A percentile compares a stretch with the other conserved stretches of the same genome.
phyloP scores from a whole-genome alignment of 2,113 vertebrate species.

The Ailuropoda melanoleuca region DNA sequence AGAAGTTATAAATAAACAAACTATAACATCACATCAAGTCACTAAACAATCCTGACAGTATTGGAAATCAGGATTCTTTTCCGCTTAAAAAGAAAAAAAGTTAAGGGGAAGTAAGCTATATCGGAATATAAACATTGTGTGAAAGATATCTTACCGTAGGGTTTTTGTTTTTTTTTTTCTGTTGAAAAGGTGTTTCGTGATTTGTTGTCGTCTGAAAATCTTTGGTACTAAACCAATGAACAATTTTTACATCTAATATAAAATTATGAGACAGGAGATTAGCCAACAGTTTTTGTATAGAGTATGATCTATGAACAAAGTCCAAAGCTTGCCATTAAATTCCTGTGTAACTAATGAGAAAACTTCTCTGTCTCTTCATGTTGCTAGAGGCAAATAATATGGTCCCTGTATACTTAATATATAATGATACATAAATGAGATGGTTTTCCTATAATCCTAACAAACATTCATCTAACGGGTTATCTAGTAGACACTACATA shows the following conservation, averaged over 20 bases:
- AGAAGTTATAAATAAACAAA: constrained; percentile 2
- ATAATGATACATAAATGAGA: neutral
- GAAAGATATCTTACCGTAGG: neutral
- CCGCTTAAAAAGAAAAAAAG: neutral
- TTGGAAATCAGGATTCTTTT: neutral
- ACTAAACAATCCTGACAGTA: neutral
- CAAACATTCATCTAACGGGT: neutral
- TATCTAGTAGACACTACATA: neutral
- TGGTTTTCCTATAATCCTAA: neutral
- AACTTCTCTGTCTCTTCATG: neutral
- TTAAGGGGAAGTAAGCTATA: neutral
- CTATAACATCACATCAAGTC: neutral
- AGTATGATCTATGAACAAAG: neutral
- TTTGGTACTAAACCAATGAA: neutral
- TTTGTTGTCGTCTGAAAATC: neutral
- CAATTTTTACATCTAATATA: neutral
- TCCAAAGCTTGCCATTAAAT: neutral
- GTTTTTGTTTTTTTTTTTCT: neutral
- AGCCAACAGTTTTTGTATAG: neutral
- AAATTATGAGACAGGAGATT: neutral
- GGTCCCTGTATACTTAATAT: neutral
- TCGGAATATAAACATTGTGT: neutral
- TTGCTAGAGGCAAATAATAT: neutral
- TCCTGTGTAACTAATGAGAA: neutral
- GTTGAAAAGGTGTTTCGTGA: neutral